Base-by-base conservation (phyloP, 2,888 invertebrate genomes). In the Caenorhabditis uteleia region DNA sequence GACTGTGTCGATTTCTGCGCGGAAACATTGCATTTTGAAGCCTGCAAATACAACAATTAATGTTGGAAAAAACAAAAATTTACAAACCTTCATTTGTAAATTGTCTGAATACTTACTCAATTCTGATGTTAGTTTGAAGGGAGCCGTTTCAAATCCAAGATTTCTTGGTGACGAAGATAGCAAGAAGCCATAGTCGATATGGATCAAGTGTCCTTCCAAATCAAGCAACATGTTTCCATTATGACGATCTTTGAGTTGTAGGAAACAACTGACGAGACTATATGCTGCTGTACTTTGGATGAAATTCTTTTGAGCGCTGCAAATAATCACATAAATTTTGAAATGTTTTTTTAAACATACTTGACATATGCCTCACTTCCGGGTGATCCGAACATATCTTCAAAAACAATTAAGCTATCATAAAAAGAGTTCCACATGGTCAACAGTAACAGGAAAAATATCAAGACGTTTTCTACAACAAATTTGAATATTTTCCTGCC, bases 141-240 rank as follows among this genome's bases (percentile, higher is more conserved):
- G 91, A 6, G 91, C 91, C 56, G 89, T 90, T 84, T 92, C 91
- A 83, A 92, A 92, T 27, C 91, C 98, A 73, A 99, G 88, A 87
- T 98, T 99, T 84, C 93, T 91, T 21, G 98, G 98, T 23, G 97
- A 98, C 64, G 91, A 92, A 38, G 95, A 95, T 67, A 99, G 88
- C 82, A 99, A 97, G 85, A 95, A 99, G 50, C 97, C 98, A 86
- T 95, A 99, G 87, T 99, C 98, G 77, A 99, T 99, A 85, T 99
- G 98, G 79, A 99, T 97, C 61, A 99, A 88, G 86, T 98, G 97
- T 8, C 98, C 98, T 82, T 93, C 92, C 75, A 92, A 91, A 86
- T 95, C 95, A 78, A 99, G 86, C 56, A 99, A 86, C 83, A 99
- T 99, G 85, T 99, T 99, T 16, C 98, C 98, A 85, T 98, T 99